A percentile compares a stretch with the other conserved stretches of the same genome.
Conservation (phyloP, 1,140 invertebrate species). For the Maconellicoccus hirsutus region DNA sequence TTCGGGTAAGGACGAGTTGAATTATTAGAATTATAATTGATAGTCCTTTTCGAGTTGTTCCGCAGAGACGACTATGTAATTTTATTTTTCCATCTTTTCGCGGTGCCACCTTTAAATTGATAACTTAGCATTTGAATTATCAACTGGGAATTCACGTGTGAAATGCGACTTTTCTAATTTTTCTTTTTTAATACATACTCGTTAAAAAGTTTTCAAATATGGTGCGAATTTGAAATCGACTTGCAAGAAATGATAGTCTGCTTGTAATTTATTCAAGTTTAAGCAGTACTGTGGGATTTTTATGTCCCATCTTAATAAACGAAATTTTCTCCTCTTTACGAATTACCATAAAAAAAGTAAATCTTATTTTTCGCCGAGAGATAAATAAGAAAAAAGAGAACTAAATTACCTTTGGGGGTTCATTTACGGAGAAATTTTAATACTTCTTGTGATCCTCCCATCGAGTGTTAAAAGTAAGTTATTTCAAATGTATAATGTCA, state of each 20-base stretch:
- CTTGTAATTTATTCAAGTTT: conserved; percentile 14
- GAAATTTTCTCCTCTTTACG: conserved; percentile 16
- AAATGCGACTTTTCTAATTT: no score
- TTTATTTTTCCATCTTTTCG: no score
- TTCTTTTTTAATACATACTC: no score
- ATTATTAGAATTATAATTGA: conserved; percentile 17
- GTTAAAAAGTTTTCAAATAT: not conserved
- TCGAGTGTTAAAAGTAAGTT: conserved; percentile 6
- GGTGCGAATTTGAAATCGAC: not conserved
- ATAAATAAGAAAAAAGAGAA: not conserved
- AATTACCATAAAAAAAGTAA: conserved; percentile 19
- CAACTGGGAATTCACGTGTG: no score
- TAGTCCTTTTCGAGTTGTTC: not conserved
- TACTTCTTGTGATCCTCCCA: not conserved
- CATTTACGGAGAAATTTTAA: conserved; percentile 19
- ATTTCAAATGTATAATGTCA: conserved; percentile 5
- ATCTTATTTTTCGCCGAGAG: not conserved
- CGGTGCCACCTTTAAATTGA: no score
- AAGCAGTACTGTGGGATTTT: conserved; percentile 16
- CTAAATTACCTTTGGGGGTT: conserved; percentile 16
- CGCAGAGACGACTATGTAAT: no score
- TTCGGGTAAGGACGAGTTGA: not conserved
- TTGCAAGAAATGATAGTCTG: not conserved
- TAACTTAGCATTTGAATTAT: no score
- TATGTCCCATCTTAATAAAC: conserved; percentile 22